phyloP scores from a whole-genome alignment of 1,140 invertebrate species.

The Polypedilum pembai region DNA sequence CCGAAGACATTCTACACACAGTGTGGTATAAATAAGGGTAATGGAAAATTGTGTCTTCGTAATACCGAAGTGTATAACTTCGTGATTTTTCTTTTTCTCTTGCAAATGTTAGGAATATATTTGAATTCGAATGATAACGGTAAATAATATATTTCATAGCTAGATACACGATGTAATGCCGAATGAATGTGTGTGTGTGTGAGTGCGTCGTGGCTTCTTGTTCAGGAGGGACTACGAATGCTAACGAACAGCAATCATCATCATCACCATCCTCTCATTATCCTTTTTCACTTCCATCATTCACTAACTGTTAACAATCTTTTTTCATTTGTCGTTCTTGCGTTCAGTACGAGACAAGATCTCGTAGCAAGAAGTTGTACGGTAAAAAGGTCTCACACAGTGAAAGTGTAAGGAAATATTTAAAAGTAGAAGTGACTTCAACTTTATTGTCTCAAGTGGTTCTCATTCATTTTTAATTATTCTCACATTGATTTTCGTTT shows the following conservation, averaged over 20 bases:
- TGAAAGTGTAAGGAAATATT: neutral
- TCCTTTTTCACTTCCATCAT: neutral
- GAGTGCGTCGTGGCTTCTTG: neutral
- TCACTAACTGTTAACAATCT: neutral
- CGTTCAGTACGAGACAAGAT: slow-evolving; percentile 22
- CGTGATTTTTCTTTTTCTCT: neutral
- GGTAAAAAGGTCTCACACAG: neutral
- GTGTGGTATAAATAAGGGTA: neutral
- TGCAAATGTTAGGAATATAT: neutral
- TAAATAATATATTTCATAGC: no score
- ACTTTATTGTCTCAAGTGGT: neutral
- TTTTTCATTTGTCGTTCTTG: slow-evolving; percentile 10
- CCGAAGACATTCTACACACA: neutral
- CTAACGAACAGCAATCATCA: neutral
- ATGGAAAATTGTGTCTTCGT: neutral
- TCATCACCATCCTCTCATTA: slow-evolving; percentile 14
- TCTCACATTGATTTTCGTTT: no score
- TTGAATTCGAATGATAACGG: no score
- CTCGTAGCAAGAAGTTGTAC: slow-evolving; percentile 24
- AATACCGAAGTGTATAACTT: neutral
- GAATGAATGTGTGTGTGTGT: slow-evolving; percentile 2
- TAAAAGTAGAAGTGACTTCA: neutral
- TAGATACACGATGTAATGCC: neutral
- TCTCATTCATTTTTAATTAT: neutral
- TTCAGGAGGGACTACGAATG: slow-evolving; percentile 14